Conservation (phyloP, 2,113 vertebrate genomes). For the Zosterops lateralis region DNA sequence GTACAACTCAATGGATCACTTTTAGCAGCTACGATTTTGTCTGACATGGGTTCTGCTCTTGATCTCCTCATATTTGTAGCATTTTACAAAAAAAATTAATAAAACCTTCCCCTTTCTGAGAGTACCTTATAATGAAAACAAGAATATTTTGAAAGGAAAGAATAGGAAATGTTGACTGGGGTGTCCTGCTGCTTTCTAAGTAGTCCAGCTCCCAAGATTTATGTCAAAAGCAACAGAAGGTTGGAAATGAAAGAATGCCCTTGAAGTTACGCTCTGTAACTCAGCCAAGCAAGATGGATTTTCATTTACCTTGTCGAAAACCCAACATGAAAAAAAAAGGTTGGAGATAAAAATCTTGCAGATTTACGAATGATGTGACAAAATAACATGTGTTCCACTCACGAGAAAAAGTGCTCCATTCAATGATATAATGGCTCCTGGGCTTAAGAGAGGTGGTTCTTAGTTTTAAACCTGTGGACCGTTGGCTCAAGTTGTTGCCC, state of each 20-base stretch:
- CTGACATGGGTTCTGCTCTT: conserved; percentile 16
- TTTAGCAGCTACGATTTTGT: background rate
- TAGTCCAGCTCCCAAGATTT: conserved; percentile 58
- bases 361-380: conserved; percentile 51
- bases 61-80: conserved; percentile 16
- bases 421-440: background rate
- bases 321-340: conserved; percentile 19
- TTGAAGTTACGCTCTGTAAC: conserved; percentile 47
- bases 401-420: background rate
- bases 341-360: conserved; percentile 41
- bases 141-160: conserved; percentile 65
- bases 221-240: conserved; percentile 60
- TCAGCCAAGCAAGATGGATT: conserved; percentile 14
- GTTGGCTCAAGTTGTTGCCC: background rate
- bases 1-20: conserved; percentile 12
- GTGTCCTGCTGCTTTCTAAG: conserved; percentile 66
- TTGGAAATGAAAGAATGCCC: conserved; percentile 52
- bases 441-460: background rate
- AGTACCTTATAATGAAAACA: conserved; percentile 56
- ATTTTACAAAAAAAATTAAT: conserved; percentile 19
- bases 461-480: background rate
- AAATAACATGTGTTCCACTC: background rate
- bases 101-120: conserved; percentile 39
- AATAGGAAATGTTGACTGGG: conserved; percentile 58
- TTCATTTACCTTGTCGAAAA: conserved; percentile 45